phyloP scores from a whole-genome alignment of 2,888 invertebrate genomes.

The Eupithecia vulgata region DNA sequence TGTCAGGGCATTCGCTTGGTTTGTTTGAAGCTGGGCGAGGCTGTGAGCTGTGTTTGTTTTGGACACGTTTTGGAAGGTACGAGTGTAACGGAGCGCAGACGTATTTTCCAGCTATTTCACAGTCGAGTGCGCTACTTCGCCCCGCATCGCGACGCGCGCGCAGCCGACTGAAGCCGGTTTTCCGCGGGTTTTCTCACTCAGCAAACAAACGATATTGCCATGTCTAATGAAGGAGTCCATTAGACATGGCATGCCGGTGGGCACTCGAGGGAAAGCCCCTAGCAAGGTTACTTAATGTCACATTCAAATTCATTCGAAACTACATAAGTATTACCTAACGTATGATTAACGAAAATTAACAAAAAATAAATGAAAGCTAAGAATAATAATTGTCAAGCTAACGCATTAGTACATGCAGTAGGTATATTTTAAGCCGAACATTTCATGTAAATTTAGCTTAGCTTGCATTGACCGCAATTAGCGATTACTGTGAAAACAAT shows the following conservation, averaged over 20 bases:
- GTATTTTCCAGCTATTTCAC: constrained; percentile 44
- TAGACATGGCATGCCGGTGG: constrained; percentile 1
- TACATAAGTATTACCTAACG: neutral
- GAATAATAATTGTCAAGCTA: no score
- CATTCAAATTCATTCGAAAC: neutral
- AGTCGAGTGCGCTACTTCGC: constrained; percentile 30
- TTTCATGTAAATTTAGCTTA: no score
- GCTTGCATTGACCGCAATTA: no score
- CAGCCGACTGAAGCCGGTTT: constrained; percentile 7
- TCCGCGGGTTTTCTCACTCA: constrained; percentile 21
- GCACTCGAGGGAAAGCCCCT: neutral
- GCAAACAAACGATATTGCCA: neutral
- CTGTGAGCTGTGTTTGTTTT: neutral
- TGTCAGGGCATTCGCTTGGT: no score
- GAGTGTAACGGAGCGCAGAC: constrained; percentile 8
- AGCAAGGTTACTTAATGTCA: neutral
- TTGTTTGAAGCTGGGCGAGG: no score
- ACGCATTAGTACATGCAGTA: no score
- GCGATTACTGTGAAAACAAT: no score
- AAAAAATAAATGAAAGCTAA: no score
- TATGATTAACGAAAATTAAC: no score
- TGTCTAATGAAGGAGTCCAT: neutral
- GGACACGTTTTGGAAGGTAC: neutral
- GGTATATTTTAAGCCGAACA: no score
- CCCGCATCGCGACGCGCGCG: constrained; percentile 26